Evolutionary conservation across 2,113 vertebrate genomes (phyloP).

Genomic region (Tetraodon nigroviridis): DNA sequence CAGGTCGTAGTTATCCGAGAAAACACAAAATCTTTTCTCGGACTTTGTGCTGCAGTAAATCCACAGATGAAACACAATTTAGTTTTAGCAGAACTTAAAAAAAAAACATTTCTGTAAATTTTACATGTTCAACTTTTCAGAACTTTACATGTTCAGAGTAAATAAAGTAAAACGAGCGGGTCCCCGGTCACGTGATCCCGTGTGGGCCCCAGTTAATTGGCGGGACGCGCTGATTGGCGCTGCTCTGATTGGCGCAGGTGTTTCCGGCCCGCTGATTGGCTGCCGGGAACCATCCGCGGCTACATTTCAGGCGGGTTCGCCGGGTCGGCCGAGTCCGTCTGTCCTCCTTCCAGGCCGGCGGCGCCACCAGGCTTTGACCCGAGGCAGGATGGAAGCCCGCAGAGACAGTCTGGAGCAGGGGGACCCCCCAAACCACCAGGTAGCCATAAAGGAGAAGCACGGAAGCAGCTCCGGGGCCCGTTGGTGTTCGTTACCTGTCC

Average conservation of each 20-base stretch:
- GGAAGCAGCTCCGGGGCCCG: neutral
- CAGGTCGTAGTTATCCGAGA: too few species aligned
- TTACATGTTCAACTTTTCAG: too few species aligned
- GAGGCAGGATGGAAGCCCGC: constrained; percentile 51
- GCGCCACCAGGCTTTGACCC: neutral
- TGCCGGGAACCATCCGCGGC: neutral
- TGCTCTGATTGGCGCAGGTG: constrained; percentile 37
- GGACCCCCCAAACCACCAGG: constrained; percentile 5
- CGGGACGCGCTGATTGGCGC: constrained; percentile 29
- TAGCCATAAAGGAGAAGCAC: neutral
- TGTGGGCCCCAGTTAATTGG: constrained; percentile 43
- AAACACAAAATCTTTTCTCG: too few species aligned
- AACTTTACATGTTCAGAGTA: too few species aligned
- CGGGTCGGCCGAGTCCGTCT: rapidly evolving
- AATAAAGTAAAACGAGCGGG: too few species aligned
- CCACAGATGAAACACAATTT: too few species aligned
- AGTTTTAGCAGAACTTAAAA: too few species aligned
- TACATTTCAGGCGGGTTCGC: rapidly evolving
- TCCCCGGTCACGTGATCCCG: neutral
- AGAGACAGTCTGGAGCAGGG: constrained; percentile 23
- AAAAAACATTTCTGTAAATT: too few species aligned
- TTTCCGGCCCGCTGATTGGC: constrained; percentile 46
- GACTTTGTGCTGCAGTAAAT: too few species aligned
- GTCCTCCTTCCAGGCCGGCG: neutral
- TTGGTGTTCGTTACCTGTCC: neutral